Percentiles rank a stretch among this genome's conserved stretches.
These are phyloP conservation scores for Megastigmus dorsalis DNA, from an alignment of 2,888 invertebrate genomes.

Conservation along the genomic window DNA sequence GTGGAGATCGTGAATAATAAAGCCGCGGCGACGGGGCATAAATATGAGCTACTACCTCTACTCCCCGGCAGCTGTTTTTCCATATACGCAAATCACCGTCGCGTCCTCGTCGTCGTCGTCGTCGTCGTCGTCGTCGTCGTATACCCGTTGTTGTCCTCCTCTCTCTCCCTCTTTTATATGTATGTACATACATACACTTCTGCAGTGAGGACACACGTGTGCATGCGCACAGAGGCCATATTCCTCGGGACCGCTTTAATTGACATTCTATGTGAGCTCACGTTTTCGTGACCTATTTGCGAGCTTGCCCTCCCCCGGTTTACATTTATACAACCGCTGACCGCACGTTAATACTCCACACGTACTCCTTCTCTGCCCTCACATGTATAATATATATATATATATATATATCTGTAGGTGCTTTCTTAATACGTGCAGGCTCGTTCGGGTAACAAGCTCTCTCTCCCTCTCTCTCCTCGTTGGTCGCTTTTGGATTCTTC, in stretches of 20 bases:
- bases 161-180: not conserved
- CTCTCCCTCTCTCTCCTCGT: not conserved
- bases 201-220: too few species aligned
- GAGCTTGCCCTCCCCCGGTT: not conserved
- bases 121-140: not conserved
- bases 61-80: not conserved
- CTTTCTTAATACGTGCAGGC: constrained; percentile 5
- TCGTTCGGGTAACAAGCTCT: constrained; percentile 10
- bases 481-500: constrained; percentile 23
- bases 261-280: constrained; percentile 44
- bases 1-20: constrained; percentile 35
- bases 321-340: not conserved
- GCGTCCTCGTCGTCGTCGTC: not conserved
- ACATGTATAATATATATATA: not conserved
- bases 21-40: constrained; percentile 21
- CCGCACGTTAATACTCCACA: not conserved
- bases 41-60: constrained; percentile 17
- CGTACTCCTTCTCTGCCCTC: too few species aligned
- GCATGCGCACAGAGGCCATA: too few species aligned
- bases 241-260: constrained; percentile 27
- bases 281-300: constrained; percentile 52
- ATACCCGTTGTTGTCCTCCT: not conserved
- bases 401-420: not conserved
- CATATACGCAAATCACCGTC: constrained; percentile 32
- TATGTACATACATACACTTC: not conserved